Base-by-base conservation (phyloP, 1,140 invertebrate genomes). In the Drosophila equinoxialis region DNA sequence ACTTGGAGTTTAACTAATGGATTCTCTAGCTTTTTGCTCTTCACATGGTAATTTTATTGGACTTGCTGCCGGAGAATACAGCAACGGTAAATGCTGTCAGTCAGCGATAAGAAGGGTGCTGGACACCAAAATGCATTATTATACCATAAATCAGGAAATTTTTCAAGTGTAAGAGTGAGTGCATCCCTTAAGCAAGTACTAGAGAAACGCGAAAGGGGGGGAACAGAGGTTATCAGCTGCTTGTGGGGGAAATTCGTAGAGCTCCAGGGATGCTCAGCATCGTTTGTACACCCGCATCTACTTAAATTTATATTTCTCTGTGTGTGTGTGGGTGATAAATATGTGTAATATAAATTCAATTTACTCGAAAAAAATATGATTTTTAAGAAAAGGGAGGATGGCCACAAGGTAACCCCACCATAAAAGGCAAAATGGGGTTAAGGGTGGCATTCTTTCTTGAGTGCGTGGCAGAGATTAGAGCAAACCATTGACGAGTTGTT, bases 1-100 rank as follows among this genome's bases (percentile, higher is more conserved):
- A 75, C 73, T 75, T 75, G 69, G 67, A 75, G 63, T 71, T 37
- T 54, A 74, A 70, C 63, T 77, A 77, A 77, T 77, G 71, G 75
- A 77, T 51, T 51, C 45, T 66, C 55, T 17, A 61, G 68, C 62
- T 61, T 68, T 14, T n/a, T 64, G 14, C 30, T 54, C 63, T 55
- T 35, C 59, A 39, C 41, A 64, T 70, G 61, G 60, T 58, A 70
- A 70, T 70, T 55, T 70, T 54, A 70, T 70, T 70, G 62, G 59
- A 54, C 45, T 54, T 61, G 11, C 17, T 51, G 45, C 14, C 13
- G 17, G 45, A 8, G 17, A 48, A 48, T 17, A 13, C 37, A 39
- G 5, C 37, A 64, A 64, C 42, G 62, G 26, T 23, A 45, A 62
- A 42, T 42, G 59, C 37, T 42, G 35, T 63, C 39, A 63, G 41